Evolutionary conservation across 2,888 invertebrate species (phyloP).

Genomic region (Catocala sponsa): DNA sequence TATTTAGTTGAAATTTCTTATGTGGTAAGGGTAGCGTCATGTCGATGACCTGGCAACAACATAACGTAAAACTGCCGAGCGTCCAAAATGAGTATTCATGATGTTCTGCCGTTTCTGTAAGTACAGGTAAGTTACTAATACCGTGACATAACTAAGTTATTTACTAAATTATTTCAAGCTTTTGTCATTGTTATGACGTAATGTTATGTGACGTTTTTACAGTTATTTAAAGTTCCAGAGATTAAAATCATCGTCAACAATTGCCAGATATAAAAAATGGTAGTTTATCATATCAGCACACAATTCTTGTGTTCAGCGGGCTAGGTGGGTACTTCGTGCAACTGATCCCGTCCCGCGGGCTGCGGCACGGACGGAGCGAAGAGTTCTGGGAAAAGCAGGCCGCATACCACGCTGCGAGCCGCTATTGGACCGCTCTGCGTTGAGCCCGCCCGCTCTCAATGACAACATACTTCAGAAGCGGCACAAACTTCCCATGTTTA

Average conservation of each 20-base stretch:
- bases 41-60: background rate
- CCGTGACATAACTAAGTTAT: too few relatives aligned
- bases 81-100: background rate
- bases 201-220: too few relatives aligned
- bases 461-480: slow-evolving; percentile 55
- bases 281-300: slow-evolving; percentile 36
- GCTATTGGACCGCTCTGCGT: slow-evolving; percentile 72
- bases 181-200: too few relatives aligned
- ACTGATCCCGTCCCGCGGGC: slow-evolving; percentile 62
- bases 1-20: too few relatives aligned
- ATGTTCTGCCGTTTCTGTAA: too few relatives aligned
- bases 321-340: slow-evolving; percentile 51
- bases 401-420: slow-evolving; percentile 77
- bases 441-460: slow-evolving; percentile 64
- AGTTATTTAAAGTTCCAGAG: too few relatives aligned
- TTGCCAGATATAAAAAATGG: slow-evolving; percentile 6
- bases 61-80: slow-evolving; percentile 2
- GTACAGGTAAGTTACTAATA: too few relatives aligned
- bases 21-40: background rate
- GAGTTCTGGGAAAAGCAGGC: slow-evolving; percentile 85
- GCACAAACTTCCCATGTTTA: slow-evolving; percentile 13
- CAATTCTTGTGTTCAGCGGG: slow-evolving; percentile 36
- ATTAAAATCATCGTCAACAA: background rate
- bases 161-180: too few relatives aligned
- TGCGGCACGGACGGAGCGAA: slow-evolving; percentile 55